These are phyloP conservation scores for Dryocosmus kuriphilus DNA, from an alignment of 2,888 invertebrate species.

Conservation along the genomic window DNA sequence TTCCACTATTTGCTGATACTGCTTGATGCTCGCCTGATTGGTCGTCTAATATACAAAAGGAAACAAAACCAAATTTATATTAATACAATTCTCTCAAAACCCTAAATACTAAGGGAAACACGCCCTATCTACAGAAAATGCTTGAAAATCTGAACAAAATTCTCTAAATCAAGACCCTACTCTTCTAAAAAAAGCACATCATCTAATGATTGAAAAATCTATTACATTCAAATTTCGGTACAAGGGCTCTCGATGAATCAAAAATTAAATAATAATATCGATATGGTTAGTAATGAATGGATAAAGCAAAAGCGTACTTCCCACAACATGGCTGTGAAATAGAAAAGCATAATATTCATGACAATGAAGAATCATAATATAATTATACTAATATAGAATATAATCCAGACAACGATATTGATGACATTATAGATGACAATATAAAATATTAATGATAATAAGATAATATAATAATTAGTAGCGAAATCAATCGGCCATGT, in stretches of 20 bases:
- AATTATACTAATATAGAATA: constrained; percentile 53
- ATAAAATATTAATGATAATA: background rate
- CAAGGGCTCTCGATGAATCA: constrained; percentile 20
- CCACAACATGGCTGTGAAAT: constrained; percentile 77
- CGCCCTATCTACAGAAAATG: constrained; percentile 29
- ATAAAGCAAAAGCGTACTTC: constrained; percentile 77
- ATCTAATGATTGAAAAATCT: constrained; percentile 40
- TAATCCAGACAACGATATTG: constrained; percentile 15
- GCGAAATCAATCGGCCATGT: constrained; percentile 52
- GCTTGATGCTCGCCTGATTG: constrained; percentile 69
- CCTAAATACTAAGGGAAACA: constrained; percentile 42
- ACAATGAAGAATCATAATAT: constrained; percentile 60
- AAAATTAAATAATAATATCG: constrained; percentile 36
- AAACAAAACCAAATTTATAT: constrained; percentile 20
- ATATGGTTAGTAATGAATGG: constrained; percentile 61
- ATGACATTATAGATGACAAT: background rate
- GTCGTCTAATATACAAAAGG: constrained; percentile 37
- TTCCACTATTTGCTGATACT: constrained; percentile 66
- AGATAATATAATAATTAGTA: constrained; percentile 53
- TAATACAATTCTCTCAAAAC: constrained; percentile 29
- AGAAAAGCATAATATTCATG: constrained; percentile 61
- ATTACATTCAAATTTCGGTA: constrained; percentile 26
- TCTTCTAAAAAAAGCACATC: constrained; percentile 33
- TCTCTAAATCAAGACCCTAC: constrained; percentile 21
- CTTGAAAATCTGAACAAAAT: constrained; percentile 20